These are phyloP conservation scores for Wasmannia auropunctata DNA, from an alignment of 1,140 invertebrate species.

Conservation along the genomic window DNA sequence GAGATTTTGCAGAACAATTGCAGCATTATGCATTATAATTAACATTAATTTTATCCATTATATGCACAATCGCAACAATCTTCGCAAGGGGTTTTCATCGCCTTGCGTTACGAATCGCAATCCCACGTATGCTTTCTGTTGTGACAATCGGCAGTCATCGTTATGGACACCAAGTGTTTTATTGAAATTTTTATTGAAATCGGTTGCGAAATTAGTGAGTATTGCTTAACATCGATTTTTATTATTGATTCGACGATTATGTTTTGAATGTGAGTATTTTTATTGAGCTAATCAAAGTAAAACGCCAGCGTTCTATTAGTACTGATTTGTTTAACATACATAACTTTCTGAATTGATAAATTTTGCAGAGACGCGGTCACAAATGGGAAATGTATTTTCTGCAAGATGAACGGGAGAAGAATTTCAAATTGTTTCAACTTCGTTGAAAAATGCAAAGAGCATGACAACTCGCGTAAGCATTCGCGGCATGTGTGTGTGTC, in stretches of 20 bases:
- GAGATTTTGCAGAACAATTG: neutral
- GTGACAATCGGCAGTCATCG: slow-evolving; percentile 44
- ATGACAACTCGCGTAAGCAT: neutral
- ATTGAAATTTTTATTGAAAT: neutral
- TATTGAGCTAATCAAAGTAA: neutral
- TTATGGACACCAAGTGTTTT: slow-evolving; percentile 40
- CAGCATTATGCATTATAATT: neutral
- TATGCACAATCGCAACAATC: neutral
- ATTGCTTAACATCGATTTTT: slow-evolving; percentile 16
- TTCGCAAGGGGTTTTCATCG: neutral
- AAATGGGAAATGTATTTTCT: neutral
- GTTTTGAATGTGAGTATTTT: neutral
- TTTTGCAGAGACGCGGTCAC: neutral
- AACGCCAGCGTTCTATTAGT: neutral
- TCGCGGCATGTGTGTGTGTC: neutral
- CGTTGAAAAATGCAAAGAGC: neutral
- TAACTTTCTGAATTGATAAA: neutral
- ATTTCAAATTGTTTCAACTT: neutral
- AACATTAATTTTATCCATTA: slow-evolving; percentile 8
- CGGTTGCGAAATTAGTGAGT: neutral
- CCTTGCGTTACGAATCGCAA: neutral
- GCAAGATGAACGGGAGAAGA: neutral
- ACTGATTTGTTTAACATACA: neutral
- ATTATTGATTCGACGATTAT: neutral
- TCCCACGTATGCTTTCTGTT: slow-evolving; percentile 57